Evolutionary conservation across 2,113 vertebrate species (phyloP).

Genomic region (Limanda limanda): DNA sequence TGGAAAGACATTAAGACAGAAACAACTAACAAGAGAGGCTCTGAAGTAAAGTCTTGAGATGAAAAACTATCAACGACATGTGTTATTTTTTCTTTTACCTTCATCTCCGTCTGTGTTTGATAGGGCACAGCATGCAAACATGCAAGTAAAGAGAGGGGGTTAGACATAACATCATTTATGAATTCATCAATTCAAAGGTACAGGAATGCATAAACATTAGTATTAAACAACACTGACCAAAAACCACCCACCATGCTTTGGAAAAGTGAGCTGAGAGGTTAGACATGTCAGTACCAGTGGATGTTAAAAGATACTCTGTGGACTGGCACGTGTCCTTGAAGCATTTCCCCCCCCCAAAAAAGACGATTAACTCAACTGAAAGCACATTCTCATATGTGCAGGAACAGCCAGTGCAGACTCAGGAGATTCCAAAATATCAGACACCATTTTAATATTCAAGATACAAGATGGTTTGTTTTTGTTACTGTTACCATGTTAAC

Average conservation of each 20-base stretch:
- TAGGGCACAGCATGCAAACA: slow-evolving; percentile 94
- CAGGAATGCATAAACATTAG: slow-evolving; percentile 32
- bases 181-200: slow-evolving; percentile 44
- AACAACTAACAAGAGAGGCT: slow-evolving; percentile 50
- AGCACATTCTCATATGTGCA: too few relatives aligned
- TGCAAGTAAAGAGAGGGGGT: slow-evolving; percentile 91
- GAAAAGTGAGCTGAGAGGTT: not conserved
- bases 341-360: not conserved
- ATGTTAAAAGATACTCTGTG: not conserved
- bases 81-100: slow-evolving; percentile 86
- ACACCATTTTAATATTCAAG: not conserved
- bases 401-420: too few relatives aligned
- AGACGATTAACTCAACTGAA: too few relatives aligned
- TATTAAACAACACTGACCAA: slow-evolving; percentile 14
- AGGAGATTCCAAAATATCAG: too few relatives aligned
- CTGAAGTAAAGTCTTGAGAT: slow-evolving; percentile 47
- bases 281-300: slow-evolving; percentile 1
- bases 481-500: not conserved
- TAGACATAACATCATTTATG: slow-evolving; percentile 76
- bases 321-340: not conserved
- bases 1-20: slow-evolving; percentile 51
- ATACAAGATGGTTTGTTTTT: not conserved
- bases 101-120: slow-evolving; percentile 93
- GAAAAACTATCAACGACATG: slow-evolving; percentile 30
- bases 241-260: slow-evolving; percentile 14